A percentile compares a stretch with the other conserved stretches of the same genome.
phyloP scores from a whole-genome alignment of 2,888 invertebrate species.

The Parnassius apollo region DNA sequence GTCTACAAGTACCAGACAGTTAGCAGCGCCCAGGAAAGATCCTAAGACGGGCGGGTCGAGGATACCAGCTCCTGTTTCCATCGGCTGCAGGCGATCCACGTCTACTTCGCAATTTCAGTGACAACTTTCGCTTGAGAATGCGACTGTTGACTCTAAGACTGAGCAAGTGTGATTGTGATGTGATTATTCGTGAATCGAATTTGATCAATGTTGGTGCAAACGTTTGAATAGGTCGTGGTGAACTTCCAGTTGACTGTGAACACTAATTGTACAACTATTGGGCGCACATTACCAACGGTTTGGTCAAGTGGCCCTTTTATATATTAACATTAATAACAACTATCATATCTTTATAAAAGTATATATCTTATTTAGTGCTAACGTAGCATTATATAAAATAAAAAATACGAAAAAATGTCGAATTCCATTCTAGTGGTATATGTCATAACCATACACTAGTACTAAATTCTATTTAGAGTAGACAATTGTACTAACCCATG shows the following conservation, averaged over 20 bases:
- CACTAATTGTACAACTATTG: not conserved
- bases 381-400: constrained; percentile 24
- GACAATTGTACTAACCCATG: constrained; percentile 47
- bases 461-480: constrained; percentile 47
- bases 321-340: constrained; percentile 30
- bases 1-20: constrained; percentile 78
- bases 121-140: constrained; percentile 41
- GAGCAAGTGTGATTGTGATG: constrained; percentile 33
- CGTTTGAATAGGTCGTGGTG: not conserved
- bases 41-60: constrained; percentile 66
- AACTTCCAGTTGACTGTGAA: not conserved
- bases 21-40: constrained; percentile 73
- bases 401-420: constrained; percentile 24
- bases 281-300: not conserved
- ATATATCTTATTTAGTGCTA: constrained; percentile 23
- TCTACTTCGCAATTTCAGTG: constrained; percentile 74
- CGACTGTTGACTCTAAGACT: constrained; percentile 38
- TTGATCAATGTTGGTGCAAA: constrained; percentile 18
- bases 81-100: constrained; percentile 70
- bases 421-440: constrained; percentile 28
- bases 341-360: constrained; percentile 36
- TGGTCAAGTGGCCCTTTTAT: constrained; percentile 6
- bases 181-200: constrained; percentile 10
- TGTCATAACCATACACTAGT: constrained; percentile 37
- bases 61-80: constrained; percentile 71